These are phyloP conservation scores for Cyprinodon tularosa DNA, from an alignment of 2,113 vertebrate genomes.

Conservation along the genomic window DNA sequence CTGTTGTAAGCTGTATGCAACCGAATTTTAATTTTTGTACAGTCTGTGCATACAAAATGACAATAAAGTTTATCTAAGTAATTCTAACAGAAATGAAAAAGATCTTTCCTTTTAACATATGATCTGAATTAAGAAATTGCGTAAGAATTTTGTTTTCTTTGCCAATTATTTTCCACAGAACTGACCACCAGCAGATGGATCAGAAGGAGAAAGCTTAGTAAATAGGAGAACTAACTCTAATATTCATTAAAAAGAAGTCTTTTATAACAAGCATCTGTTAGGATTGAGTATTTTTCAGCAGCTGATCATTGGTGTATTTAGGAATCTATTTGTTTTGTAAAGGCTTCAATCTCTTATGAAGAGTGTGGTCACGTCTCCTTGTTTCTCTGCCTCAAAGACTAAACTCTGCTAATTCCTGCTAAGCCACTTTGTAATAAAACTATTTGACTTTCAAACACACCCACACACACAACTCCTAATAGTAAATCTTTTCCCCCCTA, in stretches of 20 bases:
- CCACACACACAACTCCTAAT: slow-evolving; percentile 7
- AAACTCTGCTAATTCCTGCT: background rate
- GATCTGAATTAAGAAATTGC: no score
- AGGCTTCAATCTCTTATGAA: background rate
- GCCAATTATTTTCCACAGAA: no score
- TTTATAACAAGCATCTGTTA: background rate
- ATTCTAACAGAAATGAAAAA: no score
- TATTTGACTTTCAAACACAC: slow-evolving; percentile 11
- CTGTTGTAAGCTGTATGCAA: no score
- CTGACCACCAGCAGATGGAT: background rate
- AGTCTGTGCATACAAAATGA: no score
- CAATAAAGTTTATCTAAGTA: no score
- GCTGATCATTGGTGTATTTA: background rate
- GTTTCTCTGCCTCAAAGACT: background rate
- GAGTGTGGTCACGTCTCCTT: background rate
- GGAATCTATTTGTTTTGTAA: background rate
- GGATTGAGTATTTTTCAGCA: background rate
- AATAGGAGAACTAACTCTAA: background rate
- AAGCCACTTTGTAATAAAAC: slow-evolving; percentile 4
- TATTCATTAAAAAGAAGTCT: background rate
- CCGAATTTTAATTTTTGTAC: no score
- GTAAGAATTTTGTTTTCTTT: no score
- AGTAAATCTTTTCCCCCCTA: slow-evolving; percentile 9
- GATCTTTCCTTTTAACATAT: no score
- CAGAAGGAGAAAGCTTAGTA: background rate